phyloP scores from a whole-genome alignment of 2,888 invertebrate genomes.

The Lutraria lutraria region DNA sequence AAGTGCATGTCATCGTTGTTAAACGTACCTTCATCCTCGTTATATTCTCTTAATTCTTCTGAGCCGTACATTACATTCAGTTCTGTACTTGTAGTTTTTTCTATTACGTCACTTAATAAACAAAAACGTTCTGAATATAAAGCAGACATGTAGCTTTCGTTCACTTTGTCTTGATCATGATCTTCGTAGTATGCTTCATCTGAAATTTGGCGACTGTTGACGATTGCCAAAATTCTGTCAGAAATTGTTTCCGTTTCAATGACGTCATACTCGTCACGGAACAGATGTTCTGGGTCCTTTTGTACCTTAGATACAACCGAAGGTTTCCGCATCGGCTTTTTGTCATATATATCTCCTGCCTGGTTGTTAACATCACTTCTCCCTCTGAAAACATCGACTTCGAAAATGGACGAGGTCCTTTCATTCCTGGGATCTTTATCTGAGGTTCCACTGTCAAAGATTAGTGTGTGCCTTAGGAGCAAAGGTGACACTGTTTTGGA shows the following conservation, averaged over 20 bases:
- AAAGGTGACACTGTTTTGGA: neutral
- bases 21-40: neutral
- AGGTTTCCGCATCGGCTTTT: neutral
- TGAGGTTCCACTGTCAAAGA: too few species aligned
- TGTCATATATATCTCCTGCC: neutral
- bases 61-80: neutral
- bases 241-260: conserved; percentile 43
- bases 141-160: neutral
- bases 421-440: neutral
- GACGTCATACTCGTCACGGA: conserved; percentile 49
- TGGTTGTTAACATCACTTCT: neutral
- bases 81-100: neutral
- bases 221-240: conserved; percentile 27
- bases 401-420: neutral
- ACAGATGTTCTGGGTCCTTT: conserved; percentile 5
- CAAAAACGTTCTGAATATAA: neutral
- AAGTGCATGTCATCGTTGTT: neutral
- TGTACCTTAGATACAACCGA: neutral
- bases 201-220: neutral
- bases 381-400: neutral
- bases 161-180: neutral
- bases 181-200: neutral
- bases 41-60: neutral
- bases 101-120: neutral
- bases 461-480: neutral